phyloP scores from a whole-genome alignment of 2,113 vertebrate species.

The Lampris incognitus region DNA sequence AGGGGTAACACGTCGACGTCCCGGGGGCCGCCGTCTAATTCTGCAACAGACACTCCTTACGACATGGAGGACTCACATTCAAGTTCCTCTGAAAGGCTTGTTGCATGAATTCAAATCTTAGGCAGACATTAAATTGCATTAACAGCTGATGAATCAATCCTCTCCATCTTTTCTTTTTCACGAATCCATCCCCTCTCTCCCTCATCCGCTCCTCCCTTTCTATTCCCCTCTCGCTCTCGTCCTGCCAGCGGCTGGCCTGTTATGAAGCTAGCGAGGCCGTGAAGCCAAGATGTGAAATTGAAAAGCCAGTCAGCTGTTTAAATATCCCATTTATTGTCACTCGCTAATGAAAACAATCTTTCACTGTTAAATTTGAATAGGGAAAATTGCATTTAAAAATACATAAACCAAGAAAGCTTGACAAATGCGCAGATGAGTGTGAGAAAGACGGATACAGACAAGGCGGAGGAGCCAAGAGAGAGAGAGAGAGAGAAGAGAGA shows the following conservation, averaged over 20 bases:
- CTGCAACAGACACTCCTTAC: neutral
- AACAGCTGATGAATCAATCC: conserved; percentile 21
- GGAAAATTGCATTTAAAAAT: conserved; percentile 74
- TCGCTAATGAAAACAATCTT: conserved; percentile 81
- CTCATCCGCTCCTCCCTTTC: neutral
- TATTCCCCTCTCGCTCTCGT: neutral
- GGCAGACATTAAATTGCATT: conserved; percentile 30
- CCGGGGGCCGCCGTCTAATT: conserved; percentile 7
- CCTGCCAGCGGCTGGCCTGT: conserved; percentile 20
- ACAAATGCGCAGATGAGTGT: conserved; percentile 60
- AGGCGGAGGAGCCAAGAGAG: neutral
- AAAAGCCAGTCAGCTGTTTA: conserved; percentile 81
- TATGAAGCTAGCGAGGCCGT: conserved; percentile 32
- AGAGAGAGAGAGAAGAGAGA: neutral
- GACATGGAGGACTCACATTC: neutral
- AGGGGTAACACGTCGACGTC: too few species aligned
- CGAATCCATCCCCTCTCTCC: neutral
- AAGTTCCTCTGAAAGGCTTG: conserved; percentile 22
- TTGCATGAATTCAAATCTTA: conserved; percentile 39
- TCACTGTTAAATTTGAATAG: conserved; percentile 76
- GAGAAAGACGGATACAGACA: neutral
- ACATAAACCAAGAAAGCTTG: conserved; percentile 74
- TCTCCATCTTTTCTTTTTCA: neutral
- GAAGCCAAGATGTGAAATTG: conserved; percentile 77
- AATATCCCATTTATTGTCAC: conserved; percentile 80